These are phyloP conservation scores for Nannobrachium achirus DNA, from an alignment of 2,113 vertebrate species.

Conservation along the genomic window DNA sequence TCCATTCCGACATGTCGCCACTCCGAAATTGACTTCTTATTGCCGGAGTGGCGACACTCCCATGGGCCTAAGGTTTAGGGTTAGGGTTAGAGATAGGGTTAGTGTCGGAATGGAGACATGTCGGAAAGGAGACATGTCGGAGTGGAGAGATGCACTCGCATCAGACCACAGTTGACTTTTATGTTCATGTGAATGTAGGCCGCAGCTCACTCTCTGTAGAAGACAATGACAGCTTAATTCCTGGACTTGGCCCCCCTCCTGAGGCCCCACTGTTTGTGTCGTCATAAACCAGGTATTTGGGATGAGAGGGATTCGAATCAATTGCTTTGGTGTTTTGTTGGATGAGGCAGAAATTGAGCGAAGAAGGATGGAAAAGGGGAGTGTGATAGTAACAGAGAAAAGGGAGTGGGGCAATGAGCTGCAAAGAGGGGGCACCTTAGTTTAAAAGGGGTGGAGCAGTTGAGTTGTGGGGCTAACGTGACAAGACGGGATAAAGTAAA, in stretches of 20 bases:
- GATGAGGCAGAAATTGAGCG: constrained; percentile 47
- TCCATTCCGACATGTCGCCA: too few relatives aligned
- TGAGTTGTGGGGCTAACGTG: constrained; percentile 39
- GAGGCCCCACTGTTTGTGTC: constrained; percentile 78
- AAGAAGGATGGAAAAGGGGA: constrained; percentile 38
- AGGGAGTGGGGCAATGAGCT: constrained; percentile 34
- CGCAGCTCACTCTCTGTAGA: constrained; percentile 59
- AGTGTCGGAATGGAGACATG: too few relatives aligned
- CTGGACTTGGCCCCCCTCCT: constrained; percentile 70
- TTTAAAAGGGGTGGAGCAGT: constrained; percentile 57
- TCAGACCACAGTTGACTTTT: constrained; percentile 68
- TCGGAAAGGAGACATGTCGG: too few relatives aligned
- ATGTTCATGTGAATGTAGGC: constrained; percentile 68
- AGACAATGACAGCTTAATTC: constrained; percentile 89
- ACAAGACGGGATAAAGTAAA: constrained; percentile 46
- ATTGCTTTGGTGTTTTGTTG: constrained; percentile 38
- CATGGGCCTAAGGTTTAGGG: too few relatives aligned
- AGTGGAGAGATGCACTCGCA: too few relatives aligned
- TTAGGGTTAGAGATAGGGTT: too few relatives aligned
- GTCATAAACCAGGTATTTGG: constrained; percentile 73
- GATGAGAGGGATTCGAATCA: constrained; percentile 79
- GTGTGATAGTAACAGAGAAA: constrained; percentile 13
- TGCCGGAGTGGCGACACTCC: too few relatives aligned
- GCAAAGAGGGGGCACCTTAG: constrained; percentile 56
- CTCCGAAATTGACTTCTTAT: too few relatives aligned